These are phyloP conservation scores for Sphinx pinastri DNA, from an alignment of 2,888 invertebrate species.

Conservation along the genomic window DNA sequence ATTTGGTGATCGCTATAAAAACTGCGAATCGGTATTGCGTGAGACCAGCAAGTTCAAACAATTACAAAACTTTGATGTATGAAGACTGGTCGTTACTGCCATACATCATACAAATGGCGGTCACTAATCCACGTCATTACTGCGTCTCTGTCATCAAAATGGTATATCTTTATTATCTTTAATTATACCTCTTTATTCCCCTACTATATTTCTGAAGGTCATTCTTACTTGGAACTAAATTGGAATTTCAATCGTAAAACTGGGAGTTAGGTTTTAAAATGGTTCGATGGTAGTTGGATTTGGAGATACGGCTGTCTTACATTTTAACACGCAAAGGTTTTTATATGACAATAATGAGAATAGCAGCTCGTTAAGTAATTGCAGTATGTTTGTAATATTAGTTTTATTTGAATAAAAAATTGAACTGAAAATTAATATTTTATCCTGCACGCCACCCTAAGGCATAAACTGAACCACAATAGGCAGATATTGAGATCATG, in stretches of 20 bases:
- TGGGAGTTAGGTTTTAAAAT: neutral
- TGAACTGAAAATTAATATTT: no score
- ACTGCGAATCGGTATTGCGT: neutral
- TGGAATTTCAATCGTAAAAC: neutral
- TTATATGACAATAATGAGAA: constrained; percentile 26
- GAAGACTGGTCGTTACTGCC: constrained; percentile 38
- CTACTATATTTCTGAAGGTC: constrained; percentile 19
- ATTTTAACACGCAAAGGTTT: constrained; percentile 3
- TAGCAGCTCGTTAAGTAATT: constrained; percentile 10
- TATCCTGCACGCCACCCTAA: no score
- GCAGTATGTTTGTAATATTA: neutral
- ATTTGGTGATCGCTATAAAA: neutral
- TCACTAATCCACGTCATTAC: constrained; percentile 57
- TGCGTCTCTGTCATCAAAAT: constrained; percentile 52
- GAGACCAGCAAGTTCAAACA: constrained; percentile 33
- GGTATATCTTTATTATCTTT: constrained; percentile 63
- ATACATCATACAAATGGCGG: constrained; percentile 53
- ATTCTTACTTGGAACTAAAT: neutral
- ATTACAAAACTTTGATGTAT: constrained; percentile 35
- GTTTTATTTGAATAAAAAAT: no score
- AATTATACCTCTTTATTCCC: constrained; percentile 62
- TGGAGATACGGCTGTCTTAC: constrained; percentile 29
- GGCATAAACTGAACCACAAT: no score
- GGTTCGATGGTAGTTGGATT: neutral
- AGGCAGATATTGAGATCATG: no score